Evolutionary conservation across 2,113 vertebrate species (phyloP).

Genomic region (Caloenas nicobarica): DNA sequence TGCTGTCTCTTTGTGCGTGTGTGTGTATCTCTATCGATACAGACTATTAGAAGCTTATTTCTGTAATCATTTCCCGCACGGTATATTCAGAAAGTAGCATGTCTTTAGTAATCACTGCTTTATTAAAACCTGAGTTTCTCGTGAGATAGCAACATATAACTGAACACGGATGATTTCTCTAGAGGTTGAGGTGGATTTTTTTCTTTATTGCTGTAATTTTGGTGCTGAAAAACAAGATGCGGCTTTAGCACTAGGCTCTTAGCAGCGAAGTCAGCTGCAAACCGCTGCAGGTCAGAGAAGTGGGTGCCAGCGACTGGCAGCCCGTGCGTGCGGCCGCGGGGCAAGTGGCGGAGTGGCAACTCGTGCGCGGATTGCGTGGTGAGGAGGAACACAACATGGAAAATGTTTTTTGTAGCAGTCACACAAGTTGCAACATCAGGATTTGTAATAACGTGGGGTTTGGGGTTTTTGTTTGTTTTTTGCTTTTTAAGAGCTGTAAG

Average conservation of each 20-base stretch:
- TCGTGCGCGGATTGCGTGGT: not conserved
- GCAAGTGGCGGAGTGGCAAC: accelerated
- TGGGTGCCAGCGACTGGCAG: not conserved
- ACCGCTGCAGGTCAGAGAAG: not conserved
- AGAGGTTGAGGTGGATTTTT: not conserved
- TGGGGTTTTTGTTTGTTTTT: no score
- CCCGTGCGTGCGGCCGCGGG: not conserved
- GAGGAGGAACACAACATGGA: not conserved
- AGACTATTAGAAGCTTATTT: not conserved
- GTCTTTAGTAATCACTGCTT: not conserved
- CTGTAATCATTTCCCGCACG: not conserved
- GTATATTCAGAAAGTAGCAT: not conserved
- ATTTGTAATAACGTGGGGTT: not conserved
- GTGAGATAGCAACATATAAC: not conserved
- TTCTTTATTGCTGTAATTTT: not conserved
- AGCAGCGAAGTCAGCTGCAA: not conserved
- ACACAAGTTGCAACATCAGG: not conserved
- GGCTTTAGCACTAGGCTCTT: not conserved
- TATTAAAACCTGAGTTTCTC: not conserved
- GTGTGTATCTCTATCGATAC: not conserved
- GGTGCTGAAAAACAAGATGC: not conserved
- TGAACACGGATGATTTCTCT: not conserved
- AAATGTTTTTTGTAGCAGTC: not conserved
- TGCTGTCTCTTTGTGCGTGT: not conserved
- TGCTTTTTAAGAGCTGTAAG: not conserved